Evolutionary conservation across 2,113 vertebrate species (phyloP).

Genomic region (Stercorarius parasiticus): DNA sequence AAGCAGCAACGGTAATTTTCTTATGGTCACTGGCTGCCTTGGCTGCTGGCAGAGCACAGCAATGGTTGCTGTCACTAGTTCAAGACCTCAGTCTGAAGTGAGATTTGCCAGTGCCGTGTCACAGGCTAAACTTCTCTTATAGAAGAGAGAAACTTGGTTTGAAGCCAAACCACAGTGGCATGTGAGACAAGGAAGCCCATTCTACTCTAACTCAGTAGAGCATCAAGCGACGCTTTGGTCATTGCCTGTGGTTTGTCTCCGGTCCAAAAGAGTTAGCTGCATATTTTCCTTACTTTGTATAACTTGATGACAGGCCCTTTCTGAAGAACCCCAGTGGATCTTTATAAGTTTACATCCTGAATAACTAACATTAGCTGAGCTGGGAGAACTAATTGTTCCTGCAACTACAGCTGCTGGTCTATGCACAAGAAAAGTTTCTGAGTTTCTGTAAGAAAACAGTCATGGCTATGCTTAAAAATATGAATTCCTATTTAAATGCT

Average conservation of each 20-base stretch:
- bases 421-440: neutral
- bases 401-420: neutral
- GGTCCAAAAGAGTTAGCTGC: neutral
- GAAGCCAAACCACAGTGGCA: neutral
- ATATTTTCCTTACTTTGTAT: neutral
- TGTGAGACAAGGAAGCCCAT: neutral
- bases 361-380: neutral
- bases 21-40: neutral
- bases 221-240: neutral
- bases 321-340: neutral
- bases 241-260: neutral
- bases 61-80: neutral
- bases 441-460: neutral
- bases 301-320: neutral
- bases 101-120: neutral
- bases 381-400: neutral
- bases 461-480: neutral
- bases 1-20: neutral
- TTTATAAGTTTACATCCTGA: neutral
- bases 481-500: neutral
- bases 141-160: neutral
- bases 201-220: neutral
- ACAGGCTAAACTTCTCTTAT: neutral
- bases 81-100: neutral
- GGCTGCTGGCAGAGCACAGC: neutral